Base-by-base conservation (phyloP, 1,140 invertebrate species). In the Campodea augens region DNA sequence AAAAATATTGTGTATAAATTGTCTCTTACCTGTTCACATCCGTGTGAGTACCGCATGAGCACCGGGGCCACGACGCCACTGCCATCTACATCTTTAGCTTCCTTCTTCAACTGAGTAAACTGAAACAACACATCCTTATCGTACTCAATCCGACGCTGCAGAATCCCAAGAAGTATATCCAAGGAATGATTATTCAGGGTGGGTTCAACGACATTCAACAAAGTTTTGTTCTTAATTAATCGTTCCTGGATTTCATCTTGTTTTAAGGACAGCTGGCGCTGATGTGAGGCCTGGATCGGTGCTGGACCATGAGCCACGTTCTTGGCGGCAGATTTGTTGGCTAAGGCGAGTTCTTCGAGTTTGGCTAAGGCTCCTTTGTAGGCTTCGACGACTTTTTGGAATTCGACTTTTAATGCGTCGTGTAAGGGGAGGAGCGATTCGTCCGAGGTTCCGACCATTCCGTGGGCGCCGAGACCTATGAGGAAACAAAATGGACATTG, bases 211-310 rank as follows among this genome's bases (percentile, higher is more conserved):
- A 84, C 77, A 51, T 88, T 90, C 38, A 90, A 64, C 20, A 92
- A 62, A 0, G 81, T 83, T 60, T 89, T 88, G 62, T 92, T 93
- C 62, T 90, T 87, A 52, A 91, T 91, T 15, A 93, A 67, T 3
- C 89, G 64, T 48, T 86, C 77, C 60, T 93, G 86, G 38, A 73
- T 66, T 54, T 85, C 81, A 4, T 72, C 70, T 55, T 84, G 77
- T 32, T 76, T 77, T 21, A 91, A 70, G 36, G 81, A 81, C 44
- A 93, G 65, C 24, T 90, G 74, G 25, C 88, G 66, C 62, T 92
- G 89, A 63, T 93, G 89, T 18, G 83, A 88, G 0, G 83, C 81
- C 38, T 80, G 77, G 0, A 84, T 81, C 13, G 85, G 85, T 24
- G 86, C 83, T 52, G 82, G 78, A 44, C 75, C 77, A 45, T 78